Percentiles rank a stretch among this genome's conserved stretches.
phyloP scores from a whole-genome alignment of 2,797 vertebrate genomes.

The Hephaestus fuliginosus region DNA sequence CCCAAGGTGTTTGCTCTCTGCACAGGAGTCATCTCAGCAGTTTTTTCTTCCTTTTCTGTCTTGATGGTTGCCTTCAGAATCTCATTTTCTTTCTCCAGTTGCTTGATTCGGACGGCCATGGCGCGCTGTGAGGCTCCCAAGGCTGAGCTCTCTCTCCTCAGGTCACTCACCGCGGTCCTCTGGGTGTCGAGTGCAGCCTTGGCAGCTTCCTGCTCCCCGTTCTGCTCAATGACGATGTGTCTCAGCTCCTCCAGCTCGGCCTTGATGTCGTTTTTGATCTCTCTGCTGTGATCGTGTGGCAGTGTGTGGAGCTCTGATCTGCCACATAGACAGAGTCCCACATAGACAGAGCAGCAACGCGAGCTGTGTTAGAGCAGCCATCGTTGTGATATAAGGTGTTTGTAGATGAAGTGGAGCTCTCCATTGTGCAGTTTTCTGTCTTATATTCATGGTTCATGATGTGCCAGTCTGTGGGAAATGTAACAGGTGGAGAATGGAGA shows the following conservation, averaged over 20 bases:
- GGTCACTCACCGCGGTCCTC: background rate
- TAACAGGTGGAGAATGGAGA: background rate
- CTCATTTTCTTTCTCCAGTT: background rate
- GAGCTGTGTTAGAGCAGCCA: conserved; percentile 6
- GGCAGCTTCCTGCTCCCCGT: background rate
- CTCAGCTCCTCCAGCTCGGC: conserved; percentile 18
- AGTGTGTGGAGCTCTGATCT: background rate
- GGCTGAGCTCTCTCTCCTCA: conserved; percentile 16
- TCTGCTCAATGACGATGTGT: conserved; percentile 8
- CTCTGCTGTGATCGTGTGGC: background rate
- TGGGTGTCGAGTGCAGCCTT: background rate
- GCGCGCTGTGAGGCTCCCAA: too few species aligned
- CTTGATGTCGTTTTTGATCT: background rate
- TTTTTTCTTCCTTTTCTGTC: background rate
- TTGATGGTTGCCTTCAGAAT: background rate
- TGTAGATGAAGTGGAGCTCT: conserved; percentile 32
- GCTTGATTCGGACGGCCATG: background rate
- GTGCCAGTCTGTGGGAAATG: conserved; percentile 16
- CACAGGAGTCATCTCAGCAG: background rate
- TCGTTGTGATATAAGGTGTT: background rate
- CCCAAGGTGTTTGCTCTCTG: background rate
- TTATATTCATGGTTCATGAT: conserved; percentile 1
- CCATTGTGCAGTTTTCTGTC: conserved; percentile 5
- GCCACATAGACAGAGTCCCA: conserved; percentile 8
- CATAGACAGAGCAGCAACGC: conserved; percentile 1